These are phyloP conservation scores for Tenthredo distinguenda DNA, from an alignment of 2,888 invertebrate species.

Conservation along the genomic window DNA sequence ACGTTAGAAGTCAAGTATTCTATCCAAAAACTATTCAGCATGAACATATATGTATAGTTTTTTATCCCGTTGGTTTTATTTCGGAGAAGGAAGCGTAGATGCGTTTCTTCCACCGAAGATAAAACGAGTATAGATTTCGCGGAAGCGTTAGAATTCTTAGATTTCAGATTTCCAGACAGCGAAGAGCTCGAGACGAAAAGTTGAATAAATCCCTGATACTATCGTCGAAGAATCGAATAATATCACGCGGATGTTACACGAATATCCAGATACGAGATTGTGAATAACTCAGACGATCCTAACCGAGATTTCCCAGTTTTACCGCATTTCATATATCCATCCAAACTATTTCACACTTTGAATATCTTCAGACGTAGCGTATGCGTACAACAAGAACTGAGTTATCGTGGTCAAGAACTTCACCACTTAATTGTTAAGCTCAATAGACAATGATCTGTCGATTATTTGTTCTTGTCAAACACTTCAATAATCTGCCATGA, in stretches of 20 bases:
- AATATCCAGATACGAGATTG: neutral
- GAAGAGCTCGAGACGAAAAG: neutral
- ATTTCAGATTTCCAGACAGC: constrained; percentile 4
- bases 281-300: constrained; percentile 19
- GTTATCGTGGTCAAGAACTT: neutral
- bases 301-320: neutral
- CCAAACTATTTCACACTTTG: neutral
- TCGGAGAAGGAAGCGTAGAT: neutral
- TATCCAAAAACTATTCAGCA: neutral
- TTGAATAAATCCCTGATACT: neutral
- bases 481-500: neutral
- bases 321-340: neutral
- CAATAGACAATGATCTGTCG: neutral
- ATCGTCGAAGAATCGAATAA: neutral
- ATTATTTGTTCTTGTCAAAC: neutral
- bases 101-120: neutral
- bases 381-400: neutral
- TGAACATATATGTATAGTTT: neutral
- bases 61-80: neutral
- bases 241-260: constrained; percentile 7
- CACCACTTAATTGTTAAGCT: too few relatives aligned
- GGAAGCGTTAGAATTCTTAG: neutral
- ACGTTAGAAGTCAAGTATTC: neutral
- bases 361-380: neutral
- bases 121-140: neutral